Evolutionary conservation across 2,888 invertebrate species (phyloP), one percentile per base, ranked within the genome.

Genomic region (Drosophila histrio): DNA sequence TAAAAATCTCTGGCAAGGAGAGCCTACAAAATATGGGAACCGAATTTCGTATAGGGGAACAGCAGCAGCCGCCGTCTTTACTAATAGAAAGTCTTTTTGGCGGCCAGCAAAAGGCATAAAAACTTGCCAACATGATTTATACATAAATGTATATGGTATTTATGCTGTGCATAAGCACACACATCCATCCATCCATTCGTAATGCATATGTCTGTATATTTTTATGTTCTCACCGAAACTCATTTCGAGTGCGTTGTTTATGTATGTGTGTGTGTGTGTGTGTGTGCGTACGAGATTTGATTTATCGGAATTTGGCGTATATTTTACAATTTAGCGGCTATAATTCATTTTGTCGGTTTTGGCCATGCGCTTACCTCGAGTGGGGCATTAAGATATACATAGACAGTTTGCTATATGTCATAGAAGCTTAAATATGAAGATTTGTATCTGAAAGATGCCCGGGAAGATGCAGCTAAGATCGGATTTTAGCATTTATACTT

Each of bases 41-140:
- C 46, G 41, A 36, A 46, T 50, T 34, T 15, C 30, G 15, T 46
- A 24, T 52, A 11, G 52, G 63, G 53, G 21, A 39, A 26, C 47
- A 54, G 43, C 53, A 46, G 34, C 46, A 60, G 58, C 65, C 56
- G 67, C 61, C 77, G 80, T 64, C 81, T 58, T 58, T 64, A 79
- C 77, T 83, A 81, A 83, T 87, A 87, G 87, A 87, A 80, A 87
- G 81, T 72, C 70, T 80, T 77, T 77, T 77, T 59, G 66, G 64
- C 52, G 50, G 36, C 71, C 59, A 61, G 68, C 59, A 58, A 72
- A 68, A 76, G 82, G 88, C 86, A 84, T 87, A 84, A 84, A 84
- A 84, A 87, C 88, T 82, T 82, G 86, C 75, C 88, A 87, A 87
- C 88, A 87, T 87, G 83, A 84, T 84, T 84, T 84, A 84, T 87